Base-by-base conservation (phyloP, 2,797 vertebrate species). In the Lacerta bilineata region DNA sequence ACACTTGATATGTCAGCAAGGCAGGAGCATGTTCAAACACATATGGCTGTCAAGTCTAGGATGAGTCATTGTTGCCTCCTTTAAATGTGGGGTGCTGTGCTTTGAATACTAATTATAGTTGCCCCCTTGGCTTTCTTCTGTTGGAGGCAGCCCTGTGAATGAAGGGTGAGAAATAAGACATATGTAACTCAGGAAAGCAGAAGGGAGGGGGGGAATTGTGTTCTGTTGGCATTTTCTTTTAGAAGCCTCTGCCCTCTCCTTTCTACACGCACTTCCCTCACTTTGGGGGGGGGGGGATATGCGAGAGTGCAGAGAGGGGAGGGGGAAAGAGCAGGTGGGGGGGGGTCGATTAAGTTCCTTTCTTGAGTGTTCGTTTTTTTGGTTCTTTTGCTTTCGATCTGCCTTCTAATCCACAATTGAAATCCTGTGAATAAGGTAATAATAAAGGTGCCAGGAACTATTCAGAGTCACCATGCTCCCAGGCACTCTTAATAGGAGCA, bases 401-500 rank as follows among this genome's bases (percentile, higher is more conserved):
- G 25, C 4, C 2, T 87, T 79, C 69, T 39, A 88, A 83, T 39
- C 55, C 68, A 0, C 79, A 84, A 81, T 33, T 80, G 81, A 87
- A 81, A 50, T 83, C 83, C 46, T 77, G 72, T 0, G 1, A 93
- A 29, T 33, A 23, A 68, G 86, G 88, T 0, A 0, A 80, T 50
- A 5, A 83, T 41, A 6, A 75, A 78, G 78, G 88, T 84, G 68
- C 86, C 86, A 77, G 87, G 88, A 93, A 69, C 84, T 66, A n/a
- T 82, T 88, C 59, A 3, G 23, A 76, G 82, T 13, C 87, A 83
- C 55, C 0, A 81, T 36, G 91, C 90, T 93, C 74, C 85, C 82
- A 87, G 90, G 85, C 85, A 71, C 76, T 41, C 59, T 88, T 88
- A 86, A 79, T 79, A 88, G 83, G 92, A 86, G 9, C 46, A 46